Evolutionary conservation across 2,113 vertebrate species (phyloP), one percentile per base, ranked within the genome.

Genomic region (Scolopax mira): DNA sequence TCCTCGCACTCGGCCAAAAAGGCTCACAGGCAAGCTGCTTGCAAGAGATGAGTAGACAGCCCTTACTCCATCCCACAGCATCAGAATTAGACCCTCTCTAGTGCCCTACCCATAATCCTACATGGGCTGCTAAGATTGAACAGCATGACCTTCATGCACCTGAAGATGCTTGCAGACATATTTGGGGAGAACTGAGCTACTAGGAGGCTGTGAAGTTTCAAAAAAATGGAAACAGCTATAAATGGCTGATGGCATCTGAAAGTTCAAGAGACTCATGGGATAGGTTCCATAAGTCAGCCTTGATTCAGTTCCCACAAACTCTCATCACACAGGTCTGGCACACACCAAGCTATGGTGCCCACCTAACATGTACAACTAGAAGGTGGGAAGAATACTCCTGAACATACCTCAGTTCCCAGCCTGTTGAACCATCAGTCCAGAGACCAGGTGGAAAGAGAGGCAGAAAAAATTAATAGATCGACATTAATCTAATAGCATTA

Each of bases 321-420:
- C 35, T 44, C 79, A 51, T 6, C 16, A 11, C 44, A 35, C 16
- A 64, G 52, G 46, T 33, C 44, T 78, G 60, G 7, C 33, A 44
- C 3, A 7, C 6, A 37, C 11, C 19, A 44, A 57, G 7, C 13
- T 9, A 5, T 37, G 71, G 37, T 48, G 31, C 7, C 49, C 3
- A 1, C 28, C n/a, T 13, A 11, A 22, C 3, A 10, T 1, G 7
- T 58, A n/a, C 39, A 52, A 0, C 18, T 19, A 24, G 67, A 49
- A 66, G 11, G 10, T 81, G 80, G 21, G 31, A 73, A 70, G 37
- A 33, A 41, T 15, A 33, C 11, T 21, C 71, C 44, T 72, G 44
- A 54, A n/a, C 33, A 41, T 23, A 23, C 8, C 17, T 27, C 7
- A 25, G 1, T 30, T 71, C 27, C 30, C 30, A 18, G 7, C 27